Percentiles rank a stretch among this genome's conserved stretches.
These are phyloP conservation scores for Sepiola atlantica DNA, from an alignment of 2,888 invertebrate genomes.

Conservation along the genomic window DNA sequence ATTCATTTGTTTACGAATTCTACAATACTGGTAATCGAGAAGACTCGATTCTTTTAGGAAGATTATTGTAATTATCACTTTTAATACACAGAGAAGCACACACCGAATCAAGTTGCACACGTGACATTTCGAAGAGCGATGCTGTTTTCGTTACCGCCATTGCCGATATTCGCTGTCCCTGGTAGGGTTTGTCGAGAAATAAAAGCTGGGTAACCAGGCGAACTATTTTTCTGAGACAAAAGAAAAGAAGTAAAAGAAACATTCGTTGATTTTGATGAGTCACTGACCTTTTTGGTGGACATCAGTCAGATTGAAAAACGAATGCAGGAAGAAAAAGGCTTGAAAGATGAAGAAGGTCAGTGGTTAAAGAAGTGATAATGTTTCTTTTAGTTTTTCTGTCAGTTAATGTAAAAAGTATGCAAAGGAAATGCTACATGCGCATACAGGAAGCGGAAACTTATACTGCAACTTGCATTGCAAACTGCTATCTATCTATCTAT, in stretches of 20 bases:
- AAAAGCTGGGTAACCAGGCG: neutral
- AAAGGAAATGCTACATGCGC: neutral
- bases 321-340: neutral
- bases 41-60: too few relatives aligned
- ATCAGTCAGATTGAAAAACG: neutral
- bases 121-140: neutral
- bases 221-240: neutral
- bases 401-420: neutral
- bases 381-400: neutral
- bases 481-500: neutral
- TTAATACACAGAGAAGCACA: neutral
- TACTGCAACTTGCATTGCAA: neutral
- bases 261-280: neutral
- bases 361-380: neutral
- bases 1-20: too few relatives aligned
- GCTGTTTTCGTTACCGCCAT: too few relatives aligned
- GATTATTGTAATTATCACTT: too few relatives aligned
- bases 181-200: neutral
- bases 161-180: neutral
- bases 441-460: neutral
- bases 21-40: too few relatives aligned
- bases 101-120: neutral
- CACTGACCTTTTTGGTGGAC: neutral
- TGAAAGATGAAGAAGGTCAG: neutral
- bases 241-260: neutral